phyloP scores from a whole-genome alignment of 1,140 invertebrate species.

The Brachionus rotundiformis region DNA sequence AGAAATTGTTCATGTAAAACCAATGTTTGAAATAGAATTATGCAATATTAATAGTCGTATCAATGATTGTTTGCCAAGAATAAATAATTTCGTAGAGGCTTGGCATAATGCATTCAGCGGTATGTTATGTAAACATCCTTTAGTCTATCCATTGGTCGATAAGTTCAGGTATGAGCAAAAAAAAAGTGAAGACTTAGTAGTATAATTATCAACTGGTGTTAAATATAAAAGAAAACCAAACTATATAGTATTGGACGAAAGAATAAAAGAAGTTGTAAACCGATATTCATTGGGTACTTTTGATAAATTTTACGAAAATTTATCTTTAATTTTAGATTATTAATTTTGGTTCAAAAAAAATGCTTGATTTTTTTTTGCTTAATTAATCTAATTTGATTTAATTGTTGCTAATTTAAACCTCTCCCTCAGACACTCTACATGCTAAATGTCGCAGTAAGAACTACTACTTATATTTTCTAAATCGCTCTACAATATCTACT shows the following conservation, averaged over 20 bases:
- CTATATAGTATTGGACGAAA: not conserved
- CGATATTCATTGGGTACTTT: not conserved
- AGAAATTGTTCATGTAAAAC: not conserved
- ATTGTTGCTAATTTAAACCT: too few species aligned
- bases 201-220: not conserved
- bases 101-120: slow-evolving; percentile 4
- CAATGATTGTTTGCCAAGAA: not conserved
- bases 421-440: too few species aligned
- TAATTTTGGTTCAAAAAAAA: too few species aligned
- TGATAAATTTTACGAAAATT: not conserved
- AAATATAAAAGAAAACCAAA: not conserved
- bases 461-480: too few species aligned
- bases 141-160: not conserved
- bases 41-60: not conserved
- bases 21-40: not conserved
- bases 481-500: too few species aligned
- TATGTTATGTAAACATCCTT: slow-evolving; percentile 10
- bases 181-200: not conserved
- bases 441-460: too few species aligned
- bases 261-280: not conserved
- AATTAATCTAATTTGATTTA: too few species aligned
- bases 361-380: too few species aligned
- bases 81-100: not conserved
- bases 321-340: not conserved
- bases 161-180: not conserved